Evolutionary conservation across 2,113 vertebrate genomes (phyloP), one percentile per base, ranked within the genome.

Genomic region (Periophthalmodon schlosseri): DNA sequence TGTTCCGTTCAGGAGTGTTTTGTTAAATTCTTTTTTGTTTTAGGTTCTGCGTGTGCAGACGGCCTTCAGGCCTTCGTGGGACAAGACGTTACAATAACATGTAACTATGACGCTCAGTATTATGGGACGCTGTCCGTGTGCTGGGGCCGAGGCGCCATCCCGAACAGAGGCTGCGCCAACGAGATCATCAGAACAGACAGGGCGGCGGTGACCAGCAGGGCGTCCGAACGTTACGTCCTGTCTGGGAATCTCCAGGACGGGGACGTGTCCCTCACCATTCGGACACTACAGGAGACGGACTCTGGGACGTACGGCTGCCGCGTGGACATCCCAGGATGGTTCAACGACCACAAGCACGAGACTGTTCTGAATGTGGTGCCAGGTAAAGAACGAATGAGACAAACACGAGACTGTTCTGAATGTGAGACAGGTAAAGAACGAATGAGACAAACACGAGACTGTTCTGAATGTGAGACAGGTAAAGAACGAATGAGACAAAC

Each of bases 291-390:
- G 33, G 82, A 91, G 69, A 66, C 61, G 0, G 93, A 93, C 84
- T 78, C 88, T 0, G 92, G 93, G 34, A 70, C 1, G 0, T 93
- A 93, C 0, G 91, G 93, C 69, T 93, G 93, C 54, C 88, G 93
- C 9, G 90, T 93, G 82, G 80, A 90, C 0, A 83, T 93, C 77
- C 91, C 90, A 0, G 93, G 92, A 75, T 88, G 79, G 88, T 93
- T 93, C 79, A 93, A 93, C 56, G 93, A 93, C 33, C 77, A 75
- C 39, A 93, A 92, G 83, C 75, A 74, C 20, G 56, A 91, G 9
- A 0, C 92, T 11, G 81, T 18, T 34, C 84, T 96, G 58, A 78
- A n/a, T 0, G 81, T 96, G 20, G 46, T 11, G 24, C 75, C 91
- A 85, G 89, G 28, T 28, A 28, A 28, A 3, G 28, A 28, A 28